phyloP scores from a whole-genome alignment of 2,797 vertebrate genomes.

The Todus mexicanus region DNA sequence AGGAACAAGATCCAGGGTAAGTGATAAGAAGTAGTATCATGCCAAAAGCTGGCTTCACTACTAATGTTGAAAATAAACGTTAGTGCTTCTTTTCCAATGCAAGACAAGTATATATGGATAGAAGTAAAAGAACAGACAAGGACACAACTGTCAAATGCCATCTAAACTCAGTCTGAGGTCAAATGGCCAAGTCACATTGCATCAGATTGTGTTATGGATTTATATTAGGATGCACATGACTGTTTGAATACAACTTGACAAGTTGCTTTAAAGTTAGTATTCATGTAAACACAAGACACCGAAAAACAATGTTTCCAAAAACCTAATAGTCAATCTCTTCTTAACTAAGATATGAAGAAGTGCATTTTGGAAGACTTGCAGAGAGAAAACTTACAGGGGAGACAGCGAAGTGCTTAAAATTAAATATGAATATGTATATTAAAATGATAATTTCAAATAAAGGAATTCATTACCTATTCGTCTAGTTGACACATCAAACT shows the following conservation, averaged over 20 bases:
- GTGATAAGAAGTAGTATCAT: neutral
- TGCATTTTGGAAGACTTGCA: neutral
- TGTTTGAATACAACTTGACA: neutral
- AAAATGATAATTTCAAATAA: neutral
- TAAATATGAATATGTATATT: neutral
- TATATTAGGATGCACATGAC: neutral
- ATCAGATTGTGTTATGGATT: neutral
- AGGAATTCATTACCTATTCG: neutral
- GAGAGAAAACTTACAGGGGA: neutral
- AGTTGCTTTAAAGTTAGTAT: slow-evolving; percentile 4
- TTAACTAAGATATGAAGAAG: neutral
- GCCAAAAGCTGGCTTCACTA: neutral
- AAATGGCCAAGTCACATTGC: neutral
- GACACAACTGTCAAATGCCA: neutral
- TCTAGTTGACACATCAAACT: neutral
- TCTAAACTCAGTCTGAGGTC: neutral
- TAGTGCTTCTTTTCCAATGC: neutral
- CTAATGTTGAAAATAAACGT: neutral
- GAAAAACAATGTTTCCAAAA: neutral
- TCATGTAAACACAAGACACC: neutral
- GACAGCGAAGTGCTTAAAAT: neutral
- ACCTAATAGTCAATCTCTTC: neutral
- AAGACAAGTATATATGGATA: rapidly evolving
- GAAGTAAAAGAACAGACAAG: neutral
- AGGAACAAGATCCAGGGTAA: neutral